Conservation (phyloP, 2,113 vertebrate species). For the Physeter macrocephalus region DNA sequence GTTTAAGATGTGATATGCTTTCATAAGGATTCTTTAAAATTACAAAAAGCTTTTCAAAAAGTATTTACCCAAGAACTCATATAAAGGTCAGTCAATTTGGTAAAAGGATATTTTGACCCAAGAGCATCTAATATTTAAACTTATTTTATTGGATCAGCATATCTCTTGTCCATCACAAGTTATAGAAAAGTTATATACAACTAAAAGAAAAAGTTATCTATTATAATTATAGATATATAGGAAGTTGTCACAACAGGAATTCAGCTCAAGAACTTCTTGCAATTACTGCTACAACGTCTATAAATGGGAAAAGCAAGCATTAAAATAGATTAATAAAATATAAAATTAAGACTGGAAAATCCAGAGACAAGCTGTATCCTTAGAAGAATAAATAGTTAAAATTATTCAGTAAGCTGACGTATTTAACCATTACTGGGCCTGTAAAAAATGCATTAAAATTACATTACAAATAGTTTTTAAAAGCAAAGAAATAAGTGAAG, state of each 20-base stretch:
- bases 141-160: slow-evolving; percentile 77
- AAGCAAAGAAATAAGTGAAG: slow-evolving; percentile 94
- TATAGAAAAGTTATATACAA: slow-evolving; percentile 69
- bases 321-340: slow-evolving; percentile 98
- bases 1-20: slow-evolving; percentile 76
- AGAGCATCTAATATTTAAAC: slow-evolving; percentile 74
- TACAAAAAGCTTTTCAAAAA: slow-evolving; percentile 70
- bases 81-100: slow-evolving; percentile 69
- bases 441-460: slow-evolving; percentile 99
- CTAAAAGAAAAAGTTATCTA: slow-evolving; percentile 80
- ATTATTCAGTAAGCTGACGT: slow-evolving; percentile 93
- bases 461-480: slow-evolving; percentile 89
- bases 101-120: slow-evolving; percentile 76
- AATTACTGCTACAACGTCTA: slow-evolving; percentile 95
- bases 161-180: slow-evolving; percentile 76
- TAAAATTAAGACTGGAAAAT: slow-evolving; percentile 97
- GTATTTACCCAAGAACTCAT: slow-evolving; percentile 65
- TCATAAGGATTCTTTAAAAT: slow-evolving; percentile 72
- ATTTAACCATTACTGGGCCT: slow-evolving; percentile 99
- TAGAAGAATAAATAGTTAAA: slow-evolving; percentile 99
- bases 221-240: slow-evolving; percentile 79
- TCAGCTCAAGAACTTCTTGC: slow-evolving; percentile 99
- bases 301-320: slow-evolving; percentile 99
- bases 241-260: slow-evolving; percentile 92
- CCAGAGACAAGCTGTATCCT: slow-evolving; percentile 99